Base-by-base conservation (phyloP, 1,140 invertebrate species). In the Drosophila kohkoa region DNA sequence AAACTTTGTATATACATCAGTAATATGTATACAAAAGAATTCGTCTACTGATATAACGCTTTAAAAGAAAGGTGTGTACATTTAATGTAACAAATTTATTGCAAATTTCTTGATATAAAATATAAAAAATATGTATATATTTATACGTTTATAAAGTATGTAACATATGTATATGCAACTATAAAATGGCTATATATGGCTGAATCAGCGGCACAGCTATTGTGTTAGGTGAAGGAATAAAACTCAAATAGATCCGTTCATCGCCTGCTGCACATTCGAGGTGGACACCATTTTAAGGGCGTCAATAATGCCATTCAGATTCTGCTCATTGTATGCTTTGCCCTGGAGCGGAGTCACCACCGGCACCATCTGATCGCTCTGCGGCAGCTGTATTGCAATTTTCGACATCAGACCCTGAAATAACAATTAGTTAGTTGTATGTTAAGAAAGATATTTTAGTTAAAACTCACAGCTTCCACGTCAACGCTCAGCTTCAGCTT, bases 191-290 rank as follows among this genome's bases (percentile, higher is more conserved):
- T 54, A 32, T 38, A 41, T 43, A 57, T 48, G 45, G 6, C 25
- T 35, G 20, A 30, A 71, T 8, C 45, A 69, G 35, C 58, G 55
- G 11, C 20, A 41, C 57, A 46, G 20, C n/a, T 32, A 32, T n/a
- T 54, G 48, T 11, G 8, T 11, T 8, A 46, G 4, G 43, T 38
- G 67, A 87, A 38, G 67, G 51, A 74, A 55, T 65, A 81, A 57
- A 43, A 71, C 55, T 89, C 85, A 89, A 66, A 80, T 77, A 0
- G 86, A 79, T 5, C 90, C 78, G 58, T 92, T 92, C 49, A 92
- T 92, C 25, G 92, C 91, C 72, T 92, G 91, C 63, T 92, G 72
- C 55, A 92, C 81, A 76, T 92, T 92, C 8, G 87, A 82, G 35
- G 83, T 88, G 46, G 82, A 88, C 20, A 91, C 92, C 28, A 89